Evolutionary conservation across 1,140 invertebrate genomes (phyloP), one percentile per base, ranked within the genome.

Genomic region (Plutomurus gul): DNA sequence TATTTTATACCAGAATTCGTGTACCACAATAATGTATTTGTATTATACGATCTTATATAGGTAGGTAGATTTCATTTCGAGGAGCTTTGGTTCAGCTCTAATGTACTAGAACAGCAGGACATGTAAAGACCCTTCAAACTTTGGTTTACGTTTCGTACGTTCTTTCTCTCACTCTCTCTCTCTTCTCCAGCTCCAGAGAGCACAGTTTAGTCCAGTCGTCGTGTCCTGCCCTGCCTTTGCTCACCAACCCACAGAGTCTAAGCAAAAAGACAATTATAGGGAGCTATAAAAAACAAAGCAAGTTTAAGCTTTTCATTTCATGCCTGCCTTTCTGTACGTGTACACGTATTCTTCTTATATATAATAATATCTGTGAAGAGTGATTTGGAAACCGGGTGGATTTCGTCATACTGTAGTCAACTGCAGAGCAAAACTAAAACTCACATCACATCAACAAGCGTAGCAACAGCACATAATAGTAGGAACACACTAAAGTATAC

Each of bases 401-500:
- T 65, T 65, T 65, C 56, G 56, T 65, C 56, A 65, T 65, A 65
- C 51, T 60, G n/a, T n/a, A n/a, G n/a, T n/a, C n/a, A n/a, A n/a
- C n/a, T n/a, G 27, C 25, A 30, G 5, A 49, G 16, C 46, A 49
- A 20, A 49, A 4, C 46, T n/a, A 18, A 49, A 60, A 60, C 51
- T 33, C 39, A 43, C 39, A 43, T 51, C 13, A 22, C 20, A 36
- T 25, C 13, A 65, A 30, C 56, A n/a, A n/a, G n/a, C n/a, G n/a
- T 65, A 65, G 56, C 56, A 65, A 65, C 56, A 65, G 56, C 30
- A 65, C 25, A 60, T 22, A 11, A 60, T 6, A 51, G 25, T 51
- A 1, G 20, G 11, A 36, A 36, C n/a, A 43, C 39, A 4, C n/a
- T 1, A 43, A 43, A 10, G 2, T 43, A 43, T 43, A 43, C 2